Conservation (phyloP, 1,140 invertebrate species). For the Archivesica marissinica region DNA sequence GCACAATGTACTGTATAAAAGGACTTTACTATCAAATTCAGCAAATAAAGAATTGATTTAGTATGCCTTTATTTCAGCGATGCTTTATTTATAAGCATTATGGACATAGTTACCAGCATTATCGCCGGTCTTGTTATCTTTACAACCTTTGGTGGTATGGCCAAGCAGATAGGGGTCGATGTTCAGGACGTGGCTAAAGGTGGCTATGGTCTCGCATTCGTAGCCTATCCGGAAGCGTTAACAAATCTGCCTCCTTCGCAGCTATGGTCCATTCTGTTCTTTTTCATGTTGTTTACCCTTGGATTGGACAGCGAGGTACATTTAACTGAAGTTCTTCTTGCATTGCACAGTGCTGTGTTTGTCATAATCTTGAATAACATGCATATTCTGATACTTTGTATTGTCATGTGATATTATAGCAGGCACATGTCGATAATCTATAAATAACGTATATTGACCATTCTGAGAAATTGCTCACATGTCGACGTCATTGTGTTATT, state of each 20-base stretch:
- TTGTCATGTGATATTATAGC: too few species aligned
- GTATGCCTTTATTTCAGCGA: slow-evolving; percentile 85
- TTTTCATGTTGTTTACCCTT: slow-evolving; percentile 96
- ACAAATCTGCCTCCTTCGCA: slow-evolving; percentile 91
- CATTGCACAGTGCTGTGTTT: background rate
- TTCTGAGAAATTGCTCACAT: too few species aligned
- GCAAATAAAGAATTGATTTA: background rate
- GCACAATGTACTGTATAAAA: background rate
- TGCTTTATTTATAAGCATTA: slow-evolving; percentile 95
- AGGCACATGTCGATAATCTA: too few species aligned
- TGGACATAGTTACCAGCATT: slow-evolving; percentile 97
- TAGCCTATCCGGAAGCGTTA: slow-evolving; percentile 94
- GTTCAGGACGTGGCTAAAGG: slow-evolving; percentile 75
- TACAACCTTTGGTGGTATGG: slow-evolving; percentile 92
- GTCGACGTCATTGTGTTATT: too few species aligned
- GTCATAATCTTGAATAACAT: background rate
- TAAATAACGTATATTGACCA: too few species aligned
- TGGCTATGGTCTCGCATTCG: slow-evolving; percentile 92
- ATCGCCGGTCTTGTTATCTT: slow-evolving; percentile 99
- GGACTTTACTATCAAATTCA: too few species aligned
- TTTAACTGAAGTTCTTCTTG: background rate
- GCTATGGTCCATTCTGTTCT: slow-evolving; percentile 93
- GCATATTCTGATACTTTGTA: too few species aligned
- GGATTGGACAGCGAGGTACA: slow-evolving; percentile 93
- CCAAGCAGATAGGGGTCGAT: slow-evolving; percentile 65